A percentile compares a stretch with the other conserved stretches of the same genome.
phyloP scores from a whole-genome alignment of 2,113 vertebrate species.

The Perccottus glenii region DNA sequence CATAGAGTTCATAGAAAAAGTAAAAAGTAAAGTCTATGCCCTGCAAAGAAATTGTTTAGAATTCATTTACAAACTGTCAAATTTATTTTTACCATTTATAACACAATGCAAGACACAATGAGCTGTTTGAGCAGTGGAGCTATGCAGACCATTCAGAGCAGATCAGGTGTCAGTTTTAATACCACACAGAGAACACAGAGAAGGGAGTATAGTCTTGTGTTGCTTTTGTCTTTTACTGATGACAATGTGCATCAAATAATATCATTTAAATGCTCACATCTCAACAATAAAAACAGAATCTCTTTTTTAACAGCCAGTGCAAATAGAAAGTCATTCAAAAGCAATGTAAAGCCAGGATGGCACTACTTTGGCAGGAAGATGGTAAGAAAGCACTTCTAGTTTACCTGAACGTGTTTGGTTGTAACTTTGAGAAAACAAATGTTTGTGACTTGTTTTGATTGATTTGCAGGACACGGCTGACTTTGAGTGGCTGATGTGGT shows the following conservation, averaged over 20 bases:
- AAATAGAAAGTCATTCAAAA: slow-evolving; percentile 88
- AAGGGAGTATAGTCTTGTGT: slow-evolving; percentile 50
- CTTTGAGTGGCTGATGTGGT: slow-evolving; percentile 98
- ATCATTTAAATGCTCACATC: not conserved
- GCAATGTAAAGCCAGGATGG: slow-evolving; percentile 88
- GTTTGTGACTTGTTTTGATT: not conserved
- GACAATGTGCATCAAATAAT: slow-evolving; percentile 29
- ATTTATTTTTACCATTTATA: not conserved
- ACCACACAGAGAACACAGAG: slow-evolving; percentile 44
- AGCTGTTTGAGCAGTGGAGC: slow-evolving; percentile 40
- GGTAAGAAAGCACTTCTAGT: slow-evolving; percentile 78
- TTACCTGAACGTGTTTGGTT: not conserved
- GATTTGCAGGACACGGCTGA: slow-evolving; percentile 86
- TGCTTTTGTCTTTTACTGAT: slow-evolving; percentile 14
- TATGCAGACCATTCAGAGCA: slow-evolving; percentile 60
- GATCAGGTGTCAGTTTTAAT: slow-evolving; percentile 77
- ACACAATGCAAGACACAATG: slow-evolving; percentile 12
- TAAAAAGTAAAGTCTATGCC: not conserved
- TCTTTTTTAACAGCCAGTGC: slow-evolving; percentile 78
- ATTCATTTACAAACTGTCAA: not conserved
- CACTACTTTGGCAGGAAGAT: slow-evolving; percentile 94
- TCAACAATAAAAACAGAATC: not conserved
- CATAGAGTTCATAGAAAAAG: too few relatives aligned
- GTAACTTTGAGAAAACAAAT: not conserved
- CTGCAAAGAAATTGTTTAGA: not conserved